Evolutionary conservation across 2,797 vertebrate genomes (phyloP).

Genomic region (Masticophis lateralis): DNA sequence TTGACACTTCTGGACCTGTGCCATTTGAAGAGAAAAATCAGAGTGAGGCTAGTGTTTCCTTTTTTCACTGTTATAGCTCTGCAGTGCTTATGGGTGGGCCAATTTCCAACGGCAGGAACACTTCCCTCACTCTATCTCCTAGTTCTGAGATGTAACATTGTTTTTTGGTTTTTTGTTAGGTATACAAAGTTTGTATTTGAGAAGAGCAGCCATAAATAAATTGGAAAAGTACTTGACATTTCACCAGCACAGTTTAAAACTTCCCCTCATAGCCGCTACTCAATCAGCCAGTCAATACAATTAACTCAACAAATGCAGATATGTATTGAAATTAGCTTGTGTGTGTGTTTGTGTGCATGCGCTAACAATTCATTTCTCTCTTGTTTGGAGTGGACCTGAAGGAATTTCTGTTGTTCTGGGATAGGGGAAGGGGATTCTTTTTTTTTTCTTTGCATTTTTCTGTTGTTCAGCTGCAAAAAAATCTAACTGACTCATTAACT

Average conservation of each 20-base stretch:
- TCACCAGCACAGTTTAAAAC: neutral
- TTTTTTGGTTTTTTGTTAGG: neutral
- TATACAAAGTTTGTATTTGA: neutral
- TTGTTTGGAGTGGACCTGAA: neutral
- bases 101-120: neutral
- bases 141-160: neutral
- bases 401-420: neutral
- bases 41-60: neutral
- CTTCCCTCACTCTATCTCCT: neutral
- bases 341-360: neutral
- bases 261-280: neutral
- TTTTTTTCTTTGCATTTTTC: neutral
- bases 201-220: neutral
- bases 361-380: neutral
- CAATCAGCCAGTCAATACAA: neutral
- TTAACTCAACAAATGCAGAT: neutral
- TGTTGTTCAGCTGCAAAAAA: neutral
- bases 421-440: neutral
- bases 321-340: neutral
- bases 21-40: neutral
- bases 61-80: neutral
- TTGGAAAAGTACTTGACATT: neutral
- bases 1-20: neutral
- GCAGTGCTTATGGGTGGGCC: neutral
- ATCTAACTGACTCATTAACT: neutral